These are phyloP conservation scores for Buathra laborator DNA, from an alignment of 2,888 invertebrate species.

Conservation along the genomic window DNA sequence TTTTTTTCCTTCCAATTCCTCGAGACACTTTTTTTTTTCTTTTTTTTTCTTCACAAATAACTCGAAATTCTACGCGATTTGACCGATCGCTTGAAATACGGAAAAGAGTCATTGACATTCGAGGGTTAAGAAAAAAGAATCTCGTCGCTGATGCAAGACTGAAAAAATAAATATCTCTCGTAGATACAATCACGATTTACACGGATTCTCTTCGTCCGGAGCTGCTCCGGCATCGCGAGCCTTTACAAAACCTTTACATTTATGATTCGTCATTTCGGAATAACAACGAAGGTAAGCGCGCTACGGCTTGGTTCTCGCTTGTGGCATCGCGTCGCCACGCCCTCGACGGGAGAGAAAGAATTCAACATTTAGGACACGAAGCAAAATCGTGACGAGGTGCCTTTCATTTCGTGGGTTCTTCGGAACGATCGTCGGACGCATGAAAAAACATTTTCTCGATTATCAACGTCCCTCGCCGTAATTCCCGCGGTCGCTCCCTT, in stretches of 20 bases:
- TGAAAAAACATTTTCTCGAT: slow-evolving; percentile 46
- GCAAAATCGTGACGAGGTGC: slow-evolving; percentile 60
- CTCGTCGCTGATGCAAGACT: neutral
- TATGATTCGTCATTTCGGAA: slow-evolving; percentile 85
- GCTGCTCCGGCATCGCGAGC: slow-evolving; percentile 54
- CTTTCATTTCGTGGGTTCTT: slow-evolving; percentile 39
- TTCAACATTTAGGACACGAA: slow-evolving; percentile 83
- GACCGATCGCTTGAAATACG: neutral
- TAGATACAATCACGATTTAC: slow-evolving; percentile 73
- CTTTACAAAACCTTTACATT: slow-evolving; percentile 80
- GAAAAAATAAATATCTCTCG: slow-evolving; percentile 20
- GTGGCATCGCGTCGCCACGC: slow-evolving; percentile 61
- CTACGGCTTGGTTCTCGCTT: slow-evolving; percentile 66
- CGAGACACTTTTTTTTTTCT: slow-evolving; percentile 2
- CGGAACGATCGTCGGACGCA: slow-evolving; percentile 15
- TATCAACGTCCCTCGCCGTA: neutral
- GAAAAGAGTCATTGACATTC: slow-evolving; percentile 14
- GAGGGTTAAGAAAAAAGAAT: slow-evolving; percentile 8
- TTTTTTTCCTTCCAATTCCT: slow-evolving; percentile 16
- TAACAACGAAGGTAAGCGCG: slow-evolving; percentile 83
- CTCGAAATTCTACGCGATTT: neutral
- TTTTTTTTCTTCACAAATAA: neutral
- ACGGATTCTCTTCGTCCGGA: slow-evolving; percentile 70
- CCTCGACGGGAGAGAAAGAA: slow-evolving; percentile 73
- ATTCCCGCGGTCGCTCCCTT: neutral